Base-by-base conservation (phyloP, 2,888 invertebrate species). In the Acleris laterana region DNA sequence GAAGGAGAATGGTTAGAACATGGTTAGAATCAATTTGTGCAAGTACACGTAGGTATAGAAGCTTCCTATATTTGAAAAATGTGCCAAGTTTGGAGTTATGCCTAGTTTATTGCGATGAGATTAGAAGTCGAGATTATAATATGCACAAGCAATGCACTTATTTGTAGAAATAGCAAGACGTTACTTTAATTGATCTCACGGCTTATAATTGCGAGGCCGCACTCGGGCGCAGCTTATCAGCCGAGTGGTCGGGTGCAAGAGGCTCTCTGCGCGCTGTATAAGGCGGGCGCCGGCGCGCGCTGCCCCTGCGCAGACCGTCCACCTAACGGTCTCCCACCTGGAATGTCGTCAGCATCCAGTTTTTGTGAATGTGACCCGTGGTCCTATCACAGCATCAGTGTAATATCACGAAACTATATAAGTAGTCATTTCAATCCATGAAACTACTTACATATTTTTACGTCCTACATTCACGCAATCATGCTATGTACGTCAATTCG, bases 321-420 rank as follows among this genome's bases (percentile, higher is more conserved):
- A 85, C 79, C 81, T 89, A 90, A 90, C 89, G 89, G 89, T 88
- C 80, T 38, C 38, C 38, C 38, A 76, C 77, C 83, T 85, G 87
- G 89, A 90, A 90, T 90, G 89, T 84, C 81, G 88, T 83, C 83
- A 83, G 79, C 77, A 78, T 84, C 88, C 79, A 84, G 84, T 87
- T 88, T 88, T 88, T 85, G 84, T 80, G 71, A 82, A 77, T 76
- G 46, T 46, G 72, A 77, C 76, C 73, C 82, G 82, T 79, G 83
- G 85, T 84, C 82, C 84, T 80, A 80, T 79, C 78, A 80, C 80
- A 69, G 63, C 66, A 82, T 75, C 74, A 79, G 3, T 42, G 11
- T 81, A 76, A 78, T 75, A 75, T 80, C 79, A 77, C 82, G 83
- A 81, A 84, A 79, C 74, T 71, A 74, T n/a, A 38, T 11, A 32